Evolutionary conservation across 1,140 invertebrate species (phyloP), one percentile per base, ranked within the genome.

Genomic region (Drosophila grimshawi): DNA sequence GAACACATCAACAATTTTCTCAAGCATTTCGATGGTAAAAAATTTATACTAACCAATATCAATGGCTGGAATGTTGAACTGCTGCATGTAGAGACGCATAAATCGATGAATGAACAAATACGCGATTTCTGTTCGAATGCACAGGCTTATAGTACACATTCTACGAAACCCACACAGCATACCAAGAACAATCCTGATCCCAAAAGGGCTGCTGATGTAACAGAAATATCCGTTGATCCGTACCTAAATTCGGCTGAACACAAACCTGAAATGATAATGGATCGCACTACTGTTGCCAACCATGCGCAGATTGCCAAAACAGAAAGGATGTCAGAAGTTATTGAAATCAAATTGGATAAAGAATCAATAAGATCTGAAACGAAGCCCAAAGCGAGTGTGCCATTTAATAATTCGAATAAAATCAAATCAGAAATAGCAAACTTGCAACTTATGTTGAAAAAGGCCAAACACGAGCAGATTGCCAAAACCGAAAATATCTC

Each of bases 41-140:
- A 63, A 35, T 90, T 53, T 66, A 19, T 56, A 19, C 29, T 45
- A 4, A 11, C 39, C 0, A 51, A 63, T 51, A 8, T 5, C 27
- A 48, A 10, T 5, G 45, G 46, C 29, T 53, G 56, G 3, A 6
- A 43, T 6, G 56, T 91, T 0, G 69, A 89, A 7, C 57, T 91
- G 0, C 3, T 53, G 1, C 1, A 80, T 63, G 27, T 49, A n/a
- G 19, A 63, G 2, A 65, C 62, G 2, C 30, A 60, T 5, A 45
- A 30, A 2, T 76, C 70, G 5, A 11, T 90, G 1, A 90, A 90
- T 62, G 8, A 29, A 8, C 35, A 46, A 33, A 73, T 90, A 3
- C 29, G 53, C 2, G 49, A 69, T 0, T 76, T 59, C 37, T 77
- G 52, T 29, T 48, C 41, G 3, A 43, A 65, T 32, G 64, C 51